These are phyloP conservation scores for Sandelia bainsii DNA, from an alignment of 2,797 vertebrate genomes.

Conservation along the genomic window DNA sequence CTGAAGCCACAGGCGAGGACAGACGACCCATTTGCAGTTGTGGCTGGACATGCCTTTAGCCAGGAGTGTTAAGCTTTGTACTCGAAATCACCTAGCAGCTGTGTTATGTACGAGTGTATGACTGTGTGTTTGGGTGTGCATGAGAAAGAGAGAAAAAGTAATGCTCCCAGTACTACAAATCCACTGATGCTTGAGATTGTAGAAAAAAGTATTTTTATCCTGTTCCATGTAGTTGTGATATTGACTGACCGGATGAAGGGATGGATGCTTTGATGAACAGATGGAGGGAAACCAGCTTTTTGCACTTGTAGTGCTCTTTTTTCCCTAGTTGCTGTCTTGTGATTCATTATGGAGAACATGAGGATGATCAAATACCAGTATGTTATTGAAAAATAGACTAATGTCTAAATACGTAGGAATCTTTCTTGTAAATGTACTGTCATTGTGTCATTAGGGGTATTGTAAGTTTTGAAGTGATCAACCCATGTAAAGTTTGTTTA, in stretches of 20 bases:
- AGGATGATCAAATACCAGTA: background rate
- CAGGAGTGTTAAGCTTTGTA: slow-evolving; percentile 60
- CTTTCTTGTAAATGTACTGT: background rate
- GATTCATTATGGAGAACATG: slow-evolving; percentile 2
- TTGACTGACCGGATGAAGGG: slow-evolving; percentile 18
- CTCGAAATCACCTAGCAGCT: slow-evolving; percentile 78
- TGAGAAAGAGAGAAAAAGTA: slow-evolving; percentile 29
- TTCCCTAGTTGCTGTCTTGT: slow-evolving; percentile 2
- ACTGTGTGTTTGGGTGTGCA: slow-evolving; percentile 24
- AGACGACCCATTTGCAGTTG: slow-evolving; percentile 74
- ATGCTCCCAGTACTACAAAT: slow-evolving; percentile 60
- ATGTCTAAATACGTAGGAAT: background rate
- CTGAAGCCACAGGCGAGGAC: slow-evolving; percentile 48
- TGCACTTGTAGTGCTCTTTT: background rate
- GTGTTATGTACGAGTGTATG: slow-evolving; percentile 41
- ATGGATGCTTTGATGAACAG: slow-evolving; percentile 8
- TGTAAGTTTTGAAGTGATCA: background rate
- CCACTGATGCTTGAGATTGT: slow-evolving; percentile 37
- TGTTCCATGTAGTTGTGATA: slow-evolving; percentile 25
- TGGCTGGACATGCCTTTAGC: slow-evolving; percentile 59
- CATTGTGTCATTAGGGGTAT: too few species aligned
- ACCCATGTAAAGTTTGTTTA: too few species aligned
- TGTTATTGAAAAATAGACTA: slow-evolving; percentile 2
- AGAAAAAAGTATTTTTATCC: slow-evolving; percentile 57
- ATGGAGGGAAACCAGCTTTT: slow-evolving; percentile 25